phyloP scores from a whole-genome alignment of 2,113 vertebrate genomes.

The Dasyprocta punctata region DNA sequence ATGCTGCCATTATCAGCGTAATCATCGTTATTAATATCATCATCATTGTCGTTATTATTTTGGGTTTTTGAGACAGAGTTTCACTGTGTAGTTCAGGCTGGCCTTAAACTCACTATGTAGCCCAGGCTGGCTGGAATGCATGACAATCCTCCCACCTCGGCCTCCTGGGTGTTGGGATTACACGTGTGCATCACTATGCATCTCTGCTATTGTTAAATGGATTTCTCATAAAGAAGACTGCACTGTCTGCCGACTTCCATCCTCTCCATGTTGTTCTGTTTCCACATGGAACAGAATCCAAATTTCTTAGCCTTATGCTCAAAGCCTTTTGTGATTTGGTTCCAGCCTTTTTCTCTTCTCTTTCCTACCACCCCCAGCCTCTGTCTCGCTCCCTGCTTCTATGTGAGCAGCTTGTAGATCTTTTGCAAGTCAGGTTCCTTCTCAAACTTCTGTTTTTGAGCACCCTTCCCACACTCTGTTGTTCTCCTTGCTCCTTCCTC shows the following conservation, averaged over 20 bases:
- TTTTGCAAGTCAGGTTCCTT: not conserved
- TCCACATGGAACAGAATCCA: not conserved
- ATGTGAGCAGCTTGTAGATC: not conserved
- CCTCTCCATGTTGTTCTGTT: not conserved
- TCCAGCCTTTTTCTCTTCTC: not conserved
- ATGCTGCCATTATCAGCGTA: too few relatives aligned
- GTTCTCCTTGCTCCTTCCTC: not conserved
- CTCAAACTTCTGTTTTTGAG: not conserved
- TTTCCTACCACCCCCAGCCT: not conserved
- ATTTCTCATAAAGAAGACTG: not conserved
- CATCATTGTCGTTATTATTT: too few relatives aligned
- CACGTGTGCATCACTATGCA: not conserved
- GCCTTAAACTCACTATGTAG: not conserved
- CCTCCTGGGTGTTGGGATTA: not conserved
- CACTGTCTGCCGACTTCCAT: not conserved
- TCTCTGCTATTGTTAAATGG: not conserved
- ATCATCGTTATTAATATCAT: too few relatives aligned
- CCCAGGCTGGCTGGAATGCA: too few relatives aligned
- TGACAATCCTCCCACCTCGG: not conserved
- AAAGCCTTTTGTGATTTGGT: not conserved
- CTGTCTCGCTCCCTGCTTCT: not conserved
- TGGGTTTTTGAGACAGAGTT: not conserved
- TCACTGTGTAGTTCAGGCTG: not conserved
- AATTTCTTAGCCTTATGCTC: not conserved
- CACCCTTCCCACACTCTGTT: not conserved